Conservation (phyloP, 2,888 invertebrate genomes). For the Caenorhabditis sinica region DNA sequence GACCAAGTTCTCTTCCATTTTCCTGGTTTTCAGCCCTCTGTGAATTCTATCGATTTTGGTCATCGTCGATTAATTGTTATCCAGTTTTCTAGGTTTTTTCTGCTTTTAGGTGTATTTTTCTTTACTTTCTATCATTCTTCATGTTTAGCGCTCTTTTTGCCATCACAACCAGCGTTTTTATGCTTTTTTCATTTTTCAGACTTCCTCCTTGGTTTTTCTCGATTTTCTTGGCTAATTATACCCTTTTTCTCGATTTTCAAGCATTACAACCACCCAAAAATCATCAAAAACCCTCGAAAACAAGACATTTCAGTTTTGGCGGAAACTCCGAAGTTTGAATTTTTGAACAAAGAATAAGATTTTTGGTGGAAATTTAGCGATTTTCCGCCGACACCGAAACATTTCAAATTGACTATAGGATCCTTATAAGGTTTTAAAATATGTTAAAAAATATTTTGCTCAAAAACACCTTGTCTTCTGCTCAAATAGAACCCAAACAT, state of each 20-base stretch:
- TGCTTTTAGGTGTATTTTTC: not conserved
- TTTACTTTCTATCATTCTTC: not conserved
- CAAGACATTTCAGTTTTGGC: not conserved
- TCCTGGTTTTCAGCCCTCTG: not conserved
- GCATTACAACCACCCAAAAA: not conserved
- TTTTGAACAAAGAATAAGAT: not conserved
- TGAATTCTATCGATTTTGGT: slow-evolving; percentile 13
- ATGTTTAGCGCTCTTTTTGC: too few species aligned
- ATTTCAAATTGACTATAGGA: too few species aligned
- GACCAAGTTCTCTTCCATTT: not conserved
- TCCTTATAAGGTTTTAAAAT: too few species aligned
- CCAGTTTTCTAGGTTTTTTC: not conserved
- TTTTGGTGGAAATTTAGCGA: too few species aligned
- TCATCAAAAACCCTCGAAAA: not conserved
- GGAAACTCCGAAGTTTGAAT: not conserved
- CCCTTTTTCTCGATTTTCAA: too few species aligned
- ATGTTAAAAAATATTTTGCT: too few species aligned
- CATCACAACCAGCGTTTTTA: too few species aligned
- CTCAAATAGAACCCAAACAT: too few species aligned
- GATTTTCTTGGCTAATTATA: too few species aligned
- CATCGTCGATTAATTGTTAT: not conserved
- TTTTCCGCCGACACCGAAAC: too few species aligned
- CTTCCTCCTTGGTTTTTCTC: too few species aligned
- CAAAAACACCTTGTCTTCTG: too few species aligned
- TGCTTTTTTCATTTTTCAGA: not conserved